Evolutionary conservation across 2,888 invertebrate genomes (phyloP), one percentile per base, ranked within the genome.

Genomic region (Drosophila prolongata): DNA sequence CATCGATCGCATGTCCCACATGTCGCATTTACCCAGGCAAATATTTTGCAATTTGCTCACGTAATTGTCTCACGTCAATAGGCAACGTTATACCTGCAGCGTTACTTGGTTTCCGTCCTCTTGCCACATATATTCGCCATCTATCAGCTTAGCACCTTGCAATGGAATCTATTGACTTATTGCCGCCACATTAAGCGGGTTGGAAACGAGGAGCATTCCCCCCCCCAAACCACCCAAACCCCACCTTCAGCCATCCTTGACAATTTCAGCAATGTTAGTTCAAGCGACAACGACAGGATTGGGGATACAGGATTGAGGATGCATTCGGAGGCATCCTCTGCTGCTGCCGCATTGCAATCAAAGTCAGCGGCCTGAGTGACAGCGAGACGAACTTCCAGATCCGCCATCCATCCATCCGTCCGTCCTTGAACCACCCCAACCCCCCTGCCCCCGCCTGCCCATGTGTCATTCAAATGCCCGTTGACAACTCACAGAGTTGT

Each of bases 261-360:
- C 83, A 86, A 82, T 85, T 83, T 82, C 71, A 78, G 80, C 88
- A 88, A 77, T 83, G 82, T 88, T 86, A 77, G 79, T 81, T 81
- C 71, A 87, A 81, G 66, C 82, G 67, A 66, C 64, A 76, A 64
- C 64, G 62, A 42, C 65, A 54, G 46, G 30, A 14, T 34, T 27
- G 35, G 24, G 49, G 16, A 30, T 40, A 19, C 37, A 59, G 62
- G 10, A 52, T 27, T 24, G 53, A 42, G 46, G 44, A 65, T 24
- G 61, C 47, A 53, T 58, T 42, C 57, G 59, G 19, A 60, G 38
- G 70, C 84, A 87, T 83, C 87, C 83, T 89, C 89, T 82, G 82
- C 87, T 82, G 82, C 87, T 24, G 24, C 24, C 24, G 89, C 85
- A 84, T 74, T 75, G 85, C 83, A 84, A 84, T 89, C 83, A 89